These are phyloP conservation scores for Phoxinus dragarum DNA, from an alignment of 2,797 vertebrate species.

Conservation along the genomic window DNA sequence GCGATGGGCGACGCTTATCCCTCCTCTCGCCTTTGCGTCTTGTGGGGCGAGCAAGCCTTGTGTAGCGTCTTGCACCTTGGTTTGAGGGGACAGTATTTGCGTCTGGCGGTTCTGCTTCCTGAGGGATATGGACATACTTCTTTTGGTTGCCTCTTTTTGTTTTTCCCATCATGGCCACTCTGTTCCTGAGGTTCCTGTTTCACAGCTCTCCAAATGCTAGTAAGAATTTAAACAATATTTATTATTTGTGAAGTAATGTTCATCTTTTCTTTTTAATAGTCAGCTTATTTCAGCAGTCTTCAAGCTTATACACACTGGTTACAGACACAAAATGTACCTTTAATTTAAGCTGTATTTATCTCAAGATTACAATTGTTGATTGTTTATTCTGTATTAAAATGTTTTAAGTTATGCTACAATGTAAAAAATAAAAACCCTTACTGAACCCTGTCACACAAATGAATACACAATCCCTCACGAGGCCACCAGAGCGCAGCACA, in stretches of 20 bases:
- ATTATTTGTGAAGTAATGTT: too few species aligned
- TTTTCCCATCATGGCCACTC: neutral
- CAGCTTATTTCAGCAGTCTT: too few species aligned
- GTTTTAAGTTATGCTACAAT: neutral
- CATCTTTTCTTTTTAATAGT: too few species aligned
- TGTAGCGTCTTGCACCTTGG: neutral
- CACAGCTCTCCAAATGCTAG: too few species aligned
- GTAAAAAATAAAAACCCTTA: neutral
- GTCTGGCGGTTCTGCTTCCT: too few species aligned
- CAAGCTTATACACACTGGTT: too few species aligned
- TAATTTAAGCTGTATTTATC: too few species aligned
- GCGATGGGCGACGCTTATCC: neutral
- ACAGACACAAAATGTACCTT: too few species aligned
- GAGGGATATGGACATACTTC: neutral
- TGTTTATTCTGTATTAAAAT: neutral
- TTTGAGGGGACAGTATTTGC: neutral
- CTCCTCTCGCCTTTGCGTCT: neutral
- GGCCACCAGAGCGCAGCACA: conserved; percentile 8
- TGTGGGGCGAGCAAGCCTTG: neutral
- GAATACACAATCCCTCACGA: neutral
- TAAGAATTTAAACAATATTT: too few species aligned
- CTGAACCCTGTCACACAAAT: neutral
- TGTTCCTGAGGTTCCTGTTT: neutral
- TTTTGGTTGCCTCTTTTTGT: neutral
- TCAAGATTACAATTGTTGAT: neutral